phyloP scores from a whole-genome alignment of 2,113 vertebrate genomes.

The Leucopternis melanops region DNA sequence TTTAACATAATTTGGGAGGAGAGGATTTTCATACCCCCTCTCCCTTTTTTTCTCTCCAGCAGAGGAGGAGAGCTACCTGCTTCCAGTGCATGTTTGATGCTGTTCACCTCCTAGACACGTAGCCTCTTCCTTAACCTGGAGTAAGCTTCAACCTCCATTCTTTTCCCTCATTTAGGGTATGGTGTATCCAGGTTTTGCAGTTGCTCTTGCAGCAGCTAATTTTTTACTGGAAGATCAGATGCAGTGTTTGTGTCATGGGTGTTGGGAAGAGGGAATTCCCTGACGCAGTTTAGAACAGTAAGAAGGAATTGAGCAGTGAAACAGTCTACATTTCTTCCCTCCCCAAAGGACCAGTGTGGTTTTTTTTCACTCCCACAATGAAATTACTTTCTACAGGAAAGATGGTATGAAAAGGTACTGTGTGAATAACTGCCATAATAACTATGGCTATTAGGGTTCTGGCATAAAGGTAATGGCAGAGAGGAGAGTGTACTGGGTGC shows the following conservation, averaged over 20 bases:
- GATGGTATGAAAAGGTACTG: neutral
- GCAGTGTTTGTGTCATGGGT: conserved; percentile 33
- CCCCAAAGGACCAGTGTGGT: neutral
- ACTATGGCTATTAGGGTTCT: neutral
- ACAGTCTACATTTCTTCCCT: neutral
- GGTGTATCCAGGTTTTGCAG: conserved; percentile 65
- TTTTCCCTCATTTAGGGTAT: conserved; percentile 65
- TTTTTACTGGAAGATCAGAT: conserved; percentile 56
- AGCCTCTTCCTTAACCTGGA: conserved; percentile 73
- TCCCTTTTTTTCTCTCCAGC: conserved; percentile 68
- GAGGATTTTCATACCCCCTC: conserved; percentile 64
- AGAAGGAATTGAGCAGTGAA: neutral
- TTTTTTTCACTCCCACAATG: neutral
- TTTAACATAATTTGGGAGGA: conserved; percentile 56
- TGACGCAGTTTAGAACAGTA: conserved; percentile 3
- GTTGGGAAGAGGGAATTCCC: conserved; percentile 54
- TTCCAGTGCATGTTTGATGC: conserved; percentile 68
- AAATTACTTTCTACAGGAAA: neutral
- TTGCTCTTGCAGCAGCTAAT: conserved; percentile 49
- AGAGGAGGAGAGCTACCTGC: conserved; percentile 61
- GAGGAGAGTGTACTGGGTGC: neutral
- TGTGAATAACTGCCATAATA: neutral
- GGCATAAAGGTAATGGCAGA: neutral
- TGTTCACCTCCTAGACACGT: conserved; percentile 68
- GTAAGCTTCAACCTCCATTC: conserved; percentile 63